phyloP scores from a whole-genome alignment of 1,140 invertebrate genomes.

The Papilio xuthus region DNA sequence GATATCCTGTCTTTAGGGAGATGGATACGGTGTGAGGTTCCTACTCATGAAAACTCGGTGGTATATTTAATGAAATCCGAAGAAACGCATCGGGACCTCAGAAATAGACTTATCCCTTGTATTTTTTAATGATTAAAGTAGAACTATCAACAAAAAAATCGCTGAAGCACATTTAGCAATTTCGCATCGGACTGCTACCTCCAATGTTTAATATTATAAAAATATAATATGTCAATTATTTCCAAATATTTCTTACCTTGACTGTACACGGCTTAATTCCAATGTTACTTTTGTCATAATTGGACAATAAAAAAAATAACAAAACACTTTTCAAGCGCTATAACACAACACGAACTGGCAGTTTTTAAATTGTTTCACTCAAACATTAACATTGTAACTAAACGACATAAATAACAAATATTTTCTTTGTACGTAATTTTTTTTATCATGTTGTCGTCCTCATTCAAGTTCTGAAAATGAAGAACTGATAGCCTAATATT shows the following conservation, averaged over 20 bases:
- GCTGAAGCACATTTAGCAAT: too few relatives aligned
- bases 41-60: too few relatives aligned
- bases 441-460: conserved; percentile 19
- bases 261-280: neutral
- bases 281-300: conserved; percentile 17
- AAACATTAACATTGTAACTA: neutral
- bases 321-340: conserved; percentile 3
- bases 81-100: too few relatives aligned
- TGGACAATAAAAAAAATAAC: neutral
- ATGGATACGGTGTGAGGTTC: too few relatives aligned
- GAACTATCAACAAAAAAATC: neutral
- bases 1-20: too few relatives aligned
- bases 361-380: neutral
- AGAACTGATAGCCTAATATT: conserved; percentile 18
- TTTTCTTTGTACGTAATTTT: conserved; percentile 14
- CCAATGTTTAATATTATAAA: neutral
- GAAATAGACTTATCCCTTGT: neutral
- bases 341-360: conserved; percentile 4
- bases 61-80: too few relatives aligned
- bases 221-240: neutral
- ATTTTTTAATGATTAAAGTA: neutral
- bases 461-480: neutral
- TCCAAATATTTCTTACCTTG: neutral
- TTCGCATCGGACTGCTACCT: neutral
- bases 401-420: conserved; percentile 2